phyloP scores from a whole-genome alignment of 2,113 vertebrate species.

The Stegostoma tigrinum region DNA sequence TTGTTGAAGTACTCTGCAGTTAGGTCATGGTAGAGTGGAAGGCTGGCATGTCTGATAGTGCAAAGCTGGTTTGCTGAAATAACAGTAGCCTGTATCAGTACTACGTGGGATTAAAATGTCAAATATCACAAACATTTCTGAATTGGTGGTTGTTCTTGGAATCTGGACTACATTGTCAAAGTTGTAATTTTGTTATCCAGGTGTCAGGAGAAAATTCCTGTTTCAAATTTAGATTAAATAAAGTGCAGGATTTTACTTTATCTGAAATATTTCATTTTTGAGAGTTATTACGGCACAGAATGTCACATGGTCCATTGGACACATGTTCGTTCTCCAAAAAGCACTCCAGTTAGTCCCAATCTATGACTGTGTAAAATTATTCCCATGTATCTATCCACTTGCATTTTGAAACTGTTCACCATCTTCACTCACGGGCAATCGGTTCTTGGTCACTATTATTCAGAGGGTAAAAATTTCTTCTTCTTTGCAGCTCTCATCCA shows the following conservation, averaged over 20 bases:
- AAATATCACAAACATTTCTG: neutral
- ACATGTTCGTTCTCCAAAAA: neutral
- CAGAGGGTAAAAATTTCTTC: neutral
- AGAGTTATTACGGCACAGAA: neutral
- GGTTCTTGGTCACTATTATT: neutral
- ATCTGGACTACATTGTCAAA: neutral
- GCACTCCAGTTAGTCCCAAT: neutral
- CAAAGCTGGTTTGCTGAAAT: neutral
- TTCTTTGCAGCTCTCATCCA: neutral
- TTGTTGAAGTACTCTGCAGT: neutral
- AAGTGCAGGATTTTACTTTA: neutral
- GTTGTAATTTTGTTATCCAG: neutral
- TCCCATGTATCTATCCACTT: neutral
- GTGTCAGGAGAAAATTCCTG: neutral
- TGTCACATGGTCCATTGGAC: neutral
- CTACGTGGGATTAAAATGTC: neutral
- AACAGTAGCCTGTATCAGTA: neutral
- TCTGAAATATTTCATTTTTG: neutral
- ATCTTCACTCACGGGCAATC: neutral
- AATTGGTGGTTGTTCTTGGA: neutral
- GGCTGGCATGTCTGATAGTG: neutral
- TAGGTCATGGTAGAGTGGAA: neutral
- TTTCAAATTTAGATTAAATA: neutral
- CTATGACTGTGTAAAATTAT: neutral
- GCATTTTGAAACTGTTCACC: neutral